Base-by-base conservation (phyloP, 1,140 invertebrate species). In the Manduca sexta region DNA sequence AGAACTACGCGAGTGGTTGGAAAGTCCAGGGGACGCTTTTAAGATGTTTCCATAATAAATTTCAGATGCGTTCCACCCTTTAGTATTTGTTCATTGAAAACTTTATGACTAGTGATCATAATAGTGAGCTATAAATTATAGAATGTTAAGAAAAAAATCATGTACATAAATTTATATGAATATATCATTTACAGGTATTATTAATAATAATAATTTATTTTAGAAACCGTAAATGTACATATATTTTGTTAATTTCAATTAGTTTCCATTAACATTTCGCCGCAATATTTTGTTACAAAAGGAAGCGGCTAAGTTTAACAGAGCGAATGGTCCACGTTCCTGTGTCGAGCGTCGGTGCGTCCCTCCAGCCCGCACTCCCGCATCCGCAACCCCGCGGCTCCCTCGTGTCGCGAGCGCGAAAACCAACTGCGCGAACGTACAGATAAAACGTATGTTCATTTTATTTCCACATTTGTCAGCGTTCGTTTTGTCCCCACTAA, bases 381-480 rank as follows among this genome's bases (percentile, higher is more conserved):
- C 39, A 15, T 15, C n/a, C 40, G n/a, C n/a, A 8, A 47, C 31
- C 47, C 38, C 41, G 10, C 31, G 21, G 26, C 47, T 26, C 49
- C 49, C 45, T 30, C 44, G 16, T 41, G 14, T 45, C 56, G 31
- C 60, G 58, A 60, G 67, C 59, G 55, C 60, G 64, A 72, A 73
- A 77, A 68, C 73, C 69, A 71, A 76, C 69, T 74, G 69, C 64
- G 60, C 57, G 64, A 71, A 58, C 64, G 69, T 72, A 69, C 60
- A 83, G 74, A 81, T 83, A 83, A 83, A 85, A 81, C 79, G 75
- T 79, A 74, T 80, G 80, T 81, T 83, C 79, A 81, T 84, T 84
- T 84, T 83, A 81, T 84, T 84, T 84, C 72, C 71, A 76, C 79
- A 83, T 84, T 84, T 84, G 81, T 84, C 81, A 84, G 79, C 79